phyloP scores from a whole-genome alignment of 1,140 invertebrate species.

The Drosophila chauvacae region DNA sequence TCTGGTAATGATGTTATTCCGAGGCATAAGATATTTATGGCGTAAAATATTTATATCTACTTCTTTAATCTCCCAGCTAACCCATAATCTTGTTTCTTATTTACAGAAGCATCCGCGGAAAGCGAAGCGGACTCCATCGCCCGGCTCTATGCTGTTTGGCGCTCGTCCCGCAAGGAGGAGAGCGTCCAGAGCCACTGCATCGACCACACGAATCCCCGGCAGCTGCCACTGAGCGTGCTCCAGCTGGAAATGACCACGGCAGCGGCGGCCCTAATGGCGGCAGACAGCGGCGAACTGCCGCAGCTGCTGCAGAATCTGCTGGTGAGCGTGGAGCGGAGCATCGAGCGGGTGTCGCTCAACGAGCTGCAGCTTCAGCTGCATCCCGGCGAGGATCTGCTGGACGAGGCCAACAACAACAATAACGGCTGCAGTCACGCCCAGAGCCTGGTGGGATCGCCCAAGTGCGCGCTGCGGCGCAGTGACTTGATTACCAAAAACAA shows the following conservation, averaged over 20 bases:
- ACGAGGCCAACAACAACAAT: conserved; percentile 62
- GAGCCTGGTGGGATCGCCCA: conserved; percentile 72
- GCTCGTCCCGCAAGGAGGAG: conserved; percentile 60
- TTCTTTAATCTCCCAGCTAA: neutral
- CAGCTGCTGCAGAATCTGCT: conserved; percentile 87
- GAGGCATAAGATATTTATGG: neutral
- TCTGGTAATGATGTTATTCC: neutral
- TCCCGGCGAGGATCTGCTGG: conserved; percentile 54
- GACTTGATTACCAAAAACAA: conserved; percentile 85
- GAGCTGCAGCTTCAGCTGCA: conserved; percentile 88
- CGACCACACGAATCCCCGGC: conserved; percentile 58
- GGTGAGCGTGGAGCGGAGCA: conserved; percentile 88
- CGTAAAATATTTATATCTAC: neutral
- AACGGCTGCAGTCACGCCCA: conserved; percentile 35
- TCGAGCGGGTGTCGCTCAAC: conserved; percentile 88
- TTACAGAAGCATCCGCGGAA: conserved; percentile 34
- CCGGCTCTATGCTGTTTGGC: conserved; percentile 80
- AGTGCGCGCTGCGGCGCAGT: conserved; percentile 82
- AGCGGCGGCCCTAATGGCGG: conserved; percentile 54
- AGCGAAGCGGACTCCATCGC: conserved; percentile 58
- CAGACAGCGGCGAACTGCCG: conserved; percentile 85
- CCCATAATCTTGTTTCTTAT: neutral
- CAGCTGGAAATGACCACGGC: conserved; percentile 74
- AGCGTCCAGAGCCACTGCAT: conserved; percentile 64
- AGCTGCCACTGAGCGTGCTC: conserved; percentile 64